Conservation (phyloP, 1,140 invertebrate genomes). For the Zaprionus ghesquierei region DNA sequence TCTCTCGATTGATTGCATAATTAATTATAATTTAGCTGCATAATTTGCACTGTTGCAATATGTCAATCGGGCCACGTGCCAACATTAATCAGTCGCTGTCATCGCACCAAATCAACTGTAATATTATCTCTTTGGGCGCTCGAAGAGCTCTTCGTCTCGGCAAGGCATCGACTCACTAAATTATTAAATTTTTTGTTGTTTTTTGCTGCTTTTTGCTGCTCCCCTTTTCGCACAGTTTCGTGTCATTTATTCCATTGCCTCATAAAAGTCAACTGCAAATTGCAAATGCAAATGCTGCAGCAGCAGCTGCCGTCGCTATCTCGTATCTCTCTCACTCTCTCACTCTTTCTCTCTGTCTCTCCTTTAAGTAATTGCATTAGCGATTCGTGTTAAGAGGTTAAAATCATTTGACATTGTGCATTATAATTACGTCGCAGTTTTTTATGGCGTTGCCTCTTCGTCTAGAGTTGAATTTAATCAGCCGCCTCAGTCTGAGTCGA, state of each 20-base stretch:
- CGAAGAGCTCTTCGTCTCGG: not conserved
- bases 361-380: not conserved
- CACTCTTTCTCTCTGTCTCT: not conserved
- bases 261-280: conserved; percentile 59
- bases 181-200: conserved; percentile 34
- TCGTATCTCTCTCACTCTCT: conserved; percentile 9
- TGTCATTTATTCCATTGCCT: conserved; percentile 39
- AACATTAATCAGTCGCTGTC: conserved; percentile 21
- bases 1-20: not conserved
- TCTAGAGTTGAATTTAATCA: conserved; percentile 59
- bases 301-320: not conserved
- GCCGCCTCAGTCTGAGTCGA: conserved; percentile 35
- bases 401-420: conserved; percentile 68
- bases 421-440: conserved; percentile 60
- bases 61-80: conserved; percentile 35
- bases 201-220: conserved; percentile 14
- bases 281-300: conserved; percentile 36
- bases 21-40: conserved; percentile 16
- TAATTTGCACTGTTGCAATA: not conserved
- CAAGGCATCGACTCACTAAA: conserved; percentile 14
- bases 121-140: conserved; percentile 1
- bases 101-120: conserved; percentile 32
- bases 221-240: conserved; percentile 26
- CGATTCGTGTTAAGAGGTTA: conserved; percentile 64
- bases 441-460: conserved; percentile 23